Evolutionary conservation across 2,113 vertebrate genomes (phyloP).

Genomic region (Columba janthina): DNA sequence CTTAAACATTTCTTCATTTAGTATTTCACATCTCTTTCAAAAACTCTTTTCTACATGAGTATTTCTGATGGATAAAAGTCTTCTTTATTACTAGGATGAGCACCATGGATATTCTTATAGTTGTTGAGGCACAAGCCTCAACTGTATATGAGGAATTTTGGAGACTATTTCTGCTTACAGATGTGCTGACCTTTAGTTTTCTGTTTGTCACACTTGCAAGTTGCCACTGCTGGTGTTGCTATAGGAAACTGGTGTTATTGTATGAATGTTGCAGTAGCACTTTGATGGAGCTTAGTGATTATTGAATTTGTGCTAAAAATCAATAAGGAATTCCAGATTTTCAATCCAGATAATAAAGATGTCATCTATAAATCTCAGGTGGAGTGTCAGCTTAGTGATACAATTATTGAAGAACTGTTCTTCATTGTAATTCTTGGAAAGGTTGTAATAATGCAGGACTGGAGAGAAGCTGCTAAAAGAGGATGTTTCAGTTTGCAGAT

Average conservation of each 20-base stretch:
- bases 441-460: neutral
- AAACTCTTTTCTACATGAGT: neutral
- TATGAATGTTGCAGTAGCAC: neutral
- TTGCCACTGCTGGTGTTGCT: neutral
- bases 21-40: neutral
- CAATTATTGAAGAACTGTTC: conserved; percentile 9
- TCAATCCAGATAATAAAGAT: neutral
- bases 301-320: conserved; percentile 50
- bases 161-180: neutral
- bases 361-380: neutral
- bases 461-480: neutral
- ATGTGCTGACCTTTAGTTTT: neutral
- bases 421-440: neutral
- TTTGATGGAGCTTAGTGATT: conserved; percentile 24
- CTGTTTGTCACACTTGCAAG: neutral
- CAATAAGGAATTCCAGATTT: conserved; percentile 21
- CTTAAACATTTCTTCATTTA: neutral
- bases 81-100: neutral
- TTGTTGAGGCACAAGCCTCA: neutral
- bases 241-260: neutral
- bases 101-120: neutral
- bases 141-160: neutral
- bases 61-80: neutral
- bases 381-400: neutral
- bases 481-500: no score